Conservation (phyloP, 2,888 invertebrate species). For the Eudemis profundana region DNA sequence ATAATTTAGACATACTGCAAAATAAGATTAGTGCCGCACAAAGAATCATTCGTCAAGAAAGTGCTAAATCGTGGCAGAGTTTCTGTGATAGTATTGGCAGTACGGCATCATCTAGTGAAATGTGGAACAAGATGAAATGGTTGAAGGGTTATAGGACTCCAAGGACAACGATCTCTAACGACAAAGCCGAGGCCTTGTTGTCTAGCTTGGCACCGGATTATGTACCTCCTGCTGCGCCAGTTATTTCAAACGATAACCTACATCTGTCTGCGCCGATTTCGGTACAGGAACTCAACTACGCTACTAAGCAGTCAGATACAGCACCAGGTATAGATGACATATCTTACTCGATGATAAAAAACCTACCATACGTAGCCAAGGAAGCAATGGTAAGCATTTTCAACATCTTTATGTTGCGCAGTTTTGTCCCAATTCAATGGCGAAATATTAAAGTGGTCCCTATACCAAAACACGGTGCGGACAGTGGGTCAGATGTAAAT, state of each 20-base stretch:
- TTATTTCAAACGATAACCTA: slow-evolving; percentile 28
- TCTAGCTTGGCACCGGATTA: neutral
- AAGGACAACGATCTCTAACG: neutral
- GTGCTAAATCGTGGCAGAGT: no score
- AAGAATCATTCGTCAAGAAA: no score
- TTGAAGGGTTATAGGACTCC: neutral
- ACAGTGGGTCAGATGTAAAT: slow-evolving; percentile 6
- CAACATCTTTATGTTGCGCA: slow-evolving; percentile 33
- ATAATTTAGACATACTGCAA: no score
- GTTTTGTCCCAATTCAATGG: slow-evolving; percentile 49
- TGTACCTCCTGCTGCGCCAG: neutral
- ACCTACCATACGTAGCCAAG: slow-evolving; percentile 33
- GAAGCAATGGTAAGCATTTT: slow-evolving; percentile 37
- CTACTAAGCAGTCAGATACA: slow-evolving; percentile 5
- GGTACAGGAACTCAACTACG: slow-evolving; percentile 1
- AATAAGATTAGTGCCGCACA: no score
- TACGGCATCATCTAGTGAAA: neutral
- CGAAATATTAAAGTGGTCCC: slow-evolving; percentile 45
- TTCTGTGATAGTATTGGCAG: no score
- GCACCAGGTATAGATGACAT: neutral
- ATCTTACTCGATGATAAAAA: slow-evolving; percentile 36
- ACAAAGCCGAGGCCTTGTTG: no score
- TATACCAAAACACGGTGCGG: slow-evolving; percentile 46
- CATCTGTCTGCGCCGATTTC: neutral
- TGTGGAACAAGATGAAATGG: neutral